Base-by-base conservation (phyloP, 2,888 invertebrate genomes). In the Chymomyza fuscimana region DNA sequence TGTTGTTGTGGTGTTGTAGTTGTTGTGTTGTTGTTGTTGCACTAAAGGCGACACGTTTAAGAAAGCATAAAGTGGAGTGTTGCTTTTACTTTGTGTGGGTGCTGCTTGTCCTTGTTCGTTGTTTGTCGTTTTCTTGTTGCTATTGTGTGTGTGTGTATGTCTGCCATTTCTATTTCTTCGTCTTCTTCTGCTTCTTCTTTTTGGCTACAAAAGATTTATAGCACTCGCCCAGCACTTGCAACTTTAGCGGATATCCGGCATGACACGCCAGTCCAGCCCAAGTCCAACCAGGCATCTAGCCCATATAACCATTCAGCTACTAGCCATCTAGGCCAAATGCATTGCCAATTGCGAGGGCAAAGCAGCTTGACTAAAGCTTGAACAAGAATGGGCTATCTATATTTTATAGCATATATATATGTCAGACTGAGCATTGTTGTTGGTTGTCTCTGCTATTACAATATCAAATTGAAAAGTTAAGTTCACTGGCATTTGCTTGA, bases 171-270 rank as follows among this genome's bases (percentile, higher is more conserved):
- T 46, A n/a, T 46, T 22, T 40, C 22, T 50, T 25, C 12, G 32
- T 25, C 15, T 65, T n/a, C 56, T 40, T 58, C 4, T 78, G 50
- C 59, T 46, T 32, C 32, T 32, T 32, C 32, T 32, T 32, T 46
- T 46, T 12, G 40, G 40, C 40, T 46, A 46, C 40, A 46, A 46
- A 73, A 73, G 72, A 86, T 76, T 85, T 79, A 87, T 86, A 68
- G 76, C 74, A 40, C 66, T 58, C 62, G 68, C 67, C 70, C 19
- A 79, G 79, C 80, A 82, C 83, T 81, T 86, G 78, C 82, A 83
- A 80, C 80, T 81, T 76, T 63, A 76, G 73, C 79, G 87, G 89
- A 89, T 81, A 86, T 89, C 88, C 88, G 86, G 67, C 80, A 75
- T 82, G 82, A 85, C 86, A 86, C 87, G 79, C 78, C 63, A 77